Evolutionary conservation across 2,888 invertebrate genomes (phyloP).

Genomic region (Chrysolina haemoptera): DNA sequence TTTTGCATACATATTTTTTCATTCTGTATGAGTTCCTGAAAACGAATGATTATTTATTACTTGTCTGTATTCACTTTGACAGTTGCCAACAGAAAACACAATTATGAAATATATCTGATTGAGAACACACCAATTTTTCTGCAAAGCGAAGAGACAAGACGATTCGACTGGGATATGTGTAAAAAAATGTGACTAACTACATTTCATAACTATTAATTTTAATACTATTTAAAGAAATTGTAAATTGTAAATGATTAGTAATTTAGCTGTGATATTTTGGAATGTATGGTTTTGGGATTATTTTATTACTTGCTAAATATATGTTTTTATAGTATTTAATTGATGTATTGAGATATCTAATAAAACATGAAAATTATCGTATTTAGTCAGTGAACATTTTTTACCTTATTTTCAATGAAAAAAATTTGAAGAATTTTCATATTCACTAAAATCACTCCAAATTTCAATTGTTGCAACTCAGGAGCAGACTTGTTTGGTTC

Average conservation of each 20-base stretch:
- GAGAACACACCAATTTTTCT: background rate
- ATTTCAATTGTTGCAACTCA: no score
- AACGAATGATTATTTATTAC: background rate
- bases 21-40: no score
- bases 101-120: no score
- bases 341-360: conserved; percentile 37
- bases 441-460: no score
- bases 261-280: conserved; percentile 71
- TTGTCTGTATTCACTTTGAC: background rate
- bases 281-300: conserved; percentile 55
- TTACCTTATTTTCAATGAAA: background rate
- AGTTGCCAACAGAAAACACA: no score
- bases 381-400: background rate
- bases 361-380: conserved; percentile 1
- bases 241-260: conserved; percentile 66
- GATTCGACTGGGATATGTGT: conserved; percentile 1
- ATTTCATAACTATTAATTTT: conserved; percentile 13
- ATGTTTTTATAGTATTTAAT: conserved; percentile 36
- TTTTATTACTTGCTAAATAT: conserved; percentile 39
- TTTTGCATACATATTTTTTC: background rate
- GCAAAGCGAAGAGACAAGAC: conserved; percentile 1
- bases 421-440: background rate
- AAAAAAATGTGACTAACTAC: conserved; percentile 13
- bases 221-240: conserved; percentile 27
- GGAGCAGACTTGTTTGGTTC: no score